A percentile compares a stretch with the other conserved stretches of the same genome.
phyloP scores from a whole-genome alignment of 2,113 vertebrate species.

The Indri indri region DNA sequence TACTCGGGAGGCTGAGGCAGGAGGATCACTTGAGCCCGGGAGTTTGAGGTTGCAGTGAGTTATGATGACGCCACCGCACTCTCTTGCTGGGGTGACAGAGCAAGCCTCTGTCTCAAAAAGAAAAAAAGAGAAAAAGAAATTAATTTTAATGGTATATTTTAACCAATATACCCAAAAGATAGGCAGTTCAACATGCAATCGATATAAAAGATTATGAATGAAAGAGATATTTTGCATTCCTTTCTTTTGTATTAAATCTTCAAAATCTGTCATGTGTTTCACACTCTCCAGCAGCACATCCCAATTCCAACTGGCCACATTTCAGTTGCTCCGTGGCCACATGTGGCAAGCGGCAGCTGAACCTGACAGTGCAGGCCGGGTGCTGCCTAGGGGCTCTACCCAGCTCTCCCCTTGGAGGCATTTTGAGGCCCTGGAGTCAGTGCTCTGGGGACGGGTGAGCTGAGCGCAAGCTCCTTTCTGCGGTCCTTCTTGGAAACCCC shows the following conservation, averaged over 20 bases:
- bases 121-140: too few relatives aligned
- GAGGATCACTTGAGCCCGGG: too few relatives aligned
- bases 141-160: background rate
- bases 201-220: background rate
- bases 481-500: background rate
- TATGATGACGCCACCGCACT: too few relatives aligned
- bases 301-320: accelerated
- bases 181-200: background rate
- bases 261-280: background rate
- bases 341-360: accelerated
- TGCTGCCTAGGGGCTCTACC: background rate
- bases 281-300: too few relatives aligned
- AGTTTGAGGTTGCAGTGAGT: too few relatives aligned
- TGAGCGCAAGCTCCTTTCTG: background rate
- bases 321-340: background rate
- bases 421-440: background rate
- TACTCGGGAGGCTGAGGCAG: too few relatives aligned
- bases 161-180: background rate
- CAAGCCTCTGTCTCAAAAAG: too few relatives aligned
- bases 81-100: too few relatives aligned
- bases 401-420: background rate
- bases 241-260: background rate
- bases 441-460: background rate
- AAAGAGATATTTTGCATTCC: background rate
- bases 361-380: background rate